Percentiles rank a stretch among this genome's conserved stretches.
phyloP scores from a whole-genome alignment of 2,888 invertebrate species.

The Sclerodermus sp. region DNA sequence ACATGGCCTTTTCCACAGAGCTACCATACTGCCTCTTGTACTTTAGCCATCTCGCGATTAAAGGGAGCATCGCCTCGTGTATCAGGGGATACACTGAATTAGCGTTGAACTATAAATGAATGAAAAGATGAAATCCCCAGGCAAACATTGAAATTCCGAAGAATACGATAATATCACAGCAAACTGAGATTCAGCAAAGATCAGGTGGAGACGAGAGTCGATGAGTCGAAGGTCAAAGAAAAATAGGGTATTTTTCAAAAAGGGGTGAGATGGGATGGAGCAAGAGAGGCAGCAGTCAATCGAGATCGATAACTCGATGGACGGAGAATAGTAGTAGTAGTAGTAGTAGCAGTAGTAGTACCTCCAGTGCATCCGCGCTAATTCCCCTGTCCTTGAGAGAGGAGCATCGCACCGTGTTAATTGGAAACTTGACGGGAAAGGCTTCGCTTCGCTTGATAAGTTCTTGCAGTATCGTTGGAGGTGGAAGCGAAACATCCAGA shows the following conservation, averaged over 20 bases:
- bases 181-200: too few relatives aligned
- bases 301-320: too few relatives aligned
- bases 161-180: too few relatives aligned
- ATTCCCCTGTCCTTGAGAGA: conserved; percentile 41
- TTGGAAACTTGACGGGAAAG: conserved; percentile 55
- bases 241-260: neutral
- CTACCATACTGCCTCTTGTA: conserved; percentile 63
- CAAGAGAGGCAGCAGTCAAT: too few relatives aligned
- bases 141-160: too few relatives aligned
- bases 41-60: conserved; percentile 68
- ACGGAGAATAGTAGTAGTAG: too few relatives aligned
- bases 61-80: conserved; percentile 67
- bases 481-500: conserved; percentile 36
- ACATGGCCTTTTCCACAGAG: conserved; percentile 61
- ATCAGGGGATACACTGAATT: conserved; percentile 69
- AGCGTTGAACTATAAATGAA: conserved; percentile 38
- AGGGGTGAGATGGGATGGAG: neutral
- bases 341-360: conserved; percentile 4
- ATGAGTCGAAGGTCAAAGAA: neutral
- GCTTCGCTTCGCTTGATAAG: conserved; percentile 50
- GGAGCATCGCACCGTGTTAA: conserved; percentile 46
- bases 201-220: too few relatives aligned
- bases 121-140: too few relatives aligned
- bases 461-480: conserved; percentile 38
- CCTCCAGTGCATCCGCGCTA: conserved; percentile 41